Evolutionary conservation across 1,140 invertebrate species (phyloP).

Genomic region (Ceratitis capitata): DNA sequence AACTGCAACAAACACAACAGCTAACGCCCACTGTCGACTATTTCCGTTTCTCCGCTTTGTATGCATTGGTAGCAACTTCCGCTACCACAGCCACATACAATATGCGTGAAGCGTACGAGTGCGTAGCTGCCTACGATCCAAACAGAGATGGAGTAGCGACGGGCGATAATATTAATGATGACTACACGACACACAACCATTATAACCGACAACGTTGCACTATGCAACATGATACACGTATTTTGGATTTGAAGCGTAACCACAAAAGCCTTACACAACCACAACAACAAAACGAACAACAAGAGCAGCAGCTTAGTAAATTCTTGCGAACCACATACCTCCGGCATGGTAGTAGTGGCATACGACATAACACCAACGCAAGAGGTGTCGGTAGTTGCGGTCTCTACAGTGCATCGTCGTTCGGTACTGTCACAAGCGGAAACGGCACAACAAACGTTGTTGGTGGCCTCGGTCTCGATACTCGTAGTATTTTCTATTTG

Average conservation of each 20-base stretch:
- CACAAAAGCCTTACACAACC: background rate
- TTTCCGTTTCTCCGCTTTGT: constrained; percentile 16
- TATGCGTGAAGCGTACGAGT: background rate
- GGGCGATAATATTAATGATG: background rate
- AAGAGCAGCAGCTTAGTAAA: background rate
- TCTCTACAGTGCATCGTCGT: background rate
- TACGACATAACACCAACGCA: background rate
- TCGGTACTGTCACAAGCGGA: constrained; percentile 4
- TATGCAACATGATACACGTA: background rate
- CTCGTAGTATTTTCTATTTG: constrained; percentile 46
- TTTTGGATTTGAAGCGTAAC: background rate
- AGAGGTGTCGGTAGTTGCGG: background rate
- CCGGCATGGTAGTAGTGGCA: background rate
- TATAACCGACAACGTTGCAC: background rate
- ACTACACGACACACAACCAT: background rate
- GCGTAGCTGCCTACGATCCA: background rate
- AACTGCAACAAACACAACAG: background rate
- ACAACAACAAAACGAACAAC: too few relatives aligned
- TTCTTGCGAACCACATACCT: background rate
- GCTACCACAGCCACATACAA: background rate
- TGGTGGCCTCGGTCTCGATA: constrained; percentile 42
- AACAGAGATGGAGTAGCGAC: background rate
- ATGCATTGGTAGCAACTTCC: constrained; percentile 13
- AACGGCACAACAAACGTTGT: constrained; percentile 1
- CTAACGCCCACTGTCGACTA: constrained; percentile 32